These are phyloP conservation scores for Ctenicera cuprea DNA, from an alignment of 2,888 invertebrate species.

Conservation along the genomic window DNA sequence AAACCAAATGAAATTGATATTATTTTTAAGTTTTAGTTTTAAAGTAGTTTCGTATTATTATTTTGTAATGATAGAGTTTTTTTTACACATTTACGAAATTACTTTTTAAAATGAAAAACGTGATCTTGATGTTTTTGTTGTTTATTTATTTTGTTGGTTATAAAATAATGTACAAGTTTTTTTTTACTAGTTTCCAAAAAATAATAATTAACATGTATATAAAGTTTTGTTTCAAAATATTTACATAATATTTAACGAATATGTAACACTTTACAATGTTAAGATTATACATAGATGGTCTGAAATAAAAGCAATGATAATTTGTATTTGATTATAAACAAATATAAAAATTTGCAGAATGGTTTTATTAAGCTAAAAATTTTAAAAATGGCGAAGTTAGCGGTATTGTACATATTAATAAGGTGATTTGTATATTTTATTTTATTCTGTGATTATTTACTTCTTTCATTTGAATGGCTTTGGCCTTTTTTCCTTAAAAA, in stretches of 20 bases:
- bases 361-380: background rate
- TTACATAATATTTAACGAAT: conserved; percentile 12
- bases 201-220: conserved; percentile 21
- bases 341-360: background rate
- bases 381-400: background rate
- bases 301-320: conserved; percentile 3
- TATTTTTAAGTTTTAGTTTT: conserved; percentile 53
- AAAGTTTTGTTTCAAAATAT: conserved; percentile 22
- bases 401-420: conserved; percentile 20
- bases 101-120: conserved; percentile 3
- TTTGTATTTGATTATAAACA: background rate
- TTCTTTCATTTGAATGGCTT: conserved; percentile 55
- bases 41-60: conserved; percentile 29
- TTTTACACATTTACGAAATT: background rate
- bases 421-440: conserved; percentile 58
- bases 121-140: conserved; percentile 16
- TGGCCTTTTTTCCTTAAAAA: conserved; percentile 53
- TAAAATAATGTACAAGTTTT: conserved; percentile 23
- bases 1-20: conserved; percentile 58
- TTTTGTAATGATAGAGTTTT: conserved; percentile 2
- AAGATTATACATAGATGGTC: background rate
- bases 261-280: conserved; percentile 10
- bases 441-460: conserved; percentile 57
- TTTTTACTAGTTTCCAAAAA: conserved; percentile 8
- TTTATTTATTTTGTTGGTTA: conserved; percentile 27